phyloP scores from a whole-genome alignment of 2,113 vertebrate species.

The Brachionichthys hirsutus region DNA sequence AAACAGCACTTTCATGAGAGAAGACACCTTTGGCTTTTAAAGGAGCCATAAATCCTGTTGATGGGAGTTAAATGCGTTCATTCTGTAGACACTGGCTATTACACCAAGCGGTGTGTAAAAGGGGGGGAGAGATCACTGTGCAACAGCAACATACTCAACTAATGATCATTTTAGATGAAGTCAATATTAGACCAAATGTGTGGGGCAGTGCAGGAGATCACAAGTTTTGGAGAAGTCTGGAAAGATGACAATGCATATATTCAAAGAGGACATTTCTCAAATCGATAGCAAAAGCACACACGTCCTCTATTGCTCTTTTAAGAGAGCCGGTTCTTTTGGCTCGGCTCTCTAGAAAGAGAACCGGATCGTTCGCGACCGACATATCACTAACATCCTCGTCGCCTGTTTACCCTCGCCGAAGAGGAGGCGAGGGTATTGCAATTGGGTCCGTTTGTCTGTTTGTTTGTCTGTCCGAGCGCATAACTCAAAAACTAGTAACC shows the following conservation, averaged over 20 bases:
- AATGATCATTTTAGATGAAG: constrained; percentile 70
- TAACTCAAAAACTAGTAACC: too few species aligned
- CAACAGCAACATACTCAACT: constrained; percentile 64
- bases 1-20: constrained; percentile 74
- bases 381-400: too few species aligned
- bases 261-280: too few species aligned
- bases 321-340: too few species aligned
- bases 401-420: too few species aligned
- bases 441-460: too few species aligned
- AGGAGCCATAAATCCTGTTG: constrained; percentile 73
- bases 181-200: constrained; percentile 63
- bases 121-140: constrained; percentile 65
- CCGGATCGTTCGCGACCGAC: too few species aligned
- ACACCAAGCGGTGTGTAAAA: constrained; percentile 65
- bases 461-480: too few species aligned
- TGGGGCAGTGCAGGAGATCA: constrained; percentile 33
- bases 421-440: too few species aligned
- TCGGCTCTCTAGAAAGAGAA: too few species aligned
- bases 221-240: constrained; percentile 35
- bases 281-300: too few species aligned
- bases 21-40: constrained; percentile 76
- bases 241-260: constrained; percentile 44
- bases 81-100: constrained; percentile 69
- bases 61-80: constrained; percentile 76
- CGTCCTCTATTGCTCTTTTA: too few species aligned